Base-by-base conservation (phyloP, 1,140 invertebrate species). In the Theocolax elegans region DNA sequence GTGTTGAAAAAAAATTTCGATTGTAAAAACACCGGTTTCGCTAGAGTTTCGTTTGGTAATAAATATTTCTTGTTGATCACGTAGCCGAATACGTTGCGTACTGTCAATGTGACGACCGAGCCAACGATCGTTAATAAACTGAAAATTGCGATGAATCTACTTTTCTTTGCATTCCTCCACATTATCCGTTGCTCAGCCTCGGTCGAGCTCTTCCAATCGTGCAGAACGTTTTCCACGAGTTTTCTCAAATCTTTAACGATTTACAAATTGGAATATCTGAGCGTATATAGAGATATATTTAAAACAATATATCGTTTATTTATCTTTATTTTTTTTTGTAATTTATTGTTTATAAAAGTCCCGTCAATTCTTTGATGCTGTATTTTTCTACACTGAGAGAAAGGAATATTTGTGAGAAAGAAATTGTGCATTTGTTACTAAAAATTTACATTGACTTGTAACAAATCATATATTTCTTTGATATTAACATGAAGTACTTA, bases 141-240 rank as follows among this genome's bases (percentile, higher is more conserved):
- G n/a, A 46, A 46, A 46, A 15, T 8, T 46, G 44, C 4, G 3
- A 13, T 7, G 8, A 35, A 46, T 46, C 48, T 63, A 29, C 38
- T 17, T 15, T 15, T 10, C 27, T 15, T n/a, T 3, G 42, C 66
- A n/a, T 48, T 35, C 15, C 19, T 25, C 29, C 42, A 59, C 66
- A 68, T 68, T 3, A 46, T 60, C 2, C 25, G 21, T 31, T 35
- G 15, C 17, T 62, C 48, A 9, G 54, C 23, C 1, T 1, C 8
- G 3, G 19, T 59, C 13, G 15, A 1, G 9, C 29, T 25, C n/a
- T 27, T 38, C 66, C 54, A 67, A 19, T 67, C 66, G 40, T 42
- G 1, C 1, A 15, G 6, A 8, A 66, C n/a, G 13, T 40, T 31
- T 4, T 21, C 8, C n/a, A 66, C 17, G 21, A 66, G 10, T 2